These are phyloP conservation scores for Caenorhabditis doughertyi DNA, from an alignment of 2,888 invertebrate genomes.

Conservation along the genomic window DNA sequence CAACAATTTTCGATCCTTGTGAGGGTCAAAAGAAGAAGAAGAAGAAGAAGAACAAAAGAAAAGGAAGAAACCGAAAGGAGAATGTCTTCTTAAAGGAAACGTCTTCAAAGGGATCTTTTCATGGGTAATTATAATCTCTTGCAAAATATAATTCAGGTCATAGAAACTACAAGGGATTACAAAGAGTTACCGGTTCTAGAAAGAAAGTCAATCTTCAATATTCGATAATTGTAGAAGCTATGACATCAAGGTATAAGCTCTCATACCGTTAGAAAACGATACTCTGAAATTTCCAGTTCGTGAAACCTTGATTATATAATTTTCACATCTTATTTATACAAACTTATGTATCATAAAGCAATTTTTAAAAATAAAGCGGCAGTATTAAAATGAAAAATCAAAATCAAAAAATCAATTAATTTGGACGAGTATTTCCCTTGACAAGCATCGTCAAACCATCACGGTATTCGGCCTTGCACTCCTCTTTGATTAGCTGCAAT, in stretches of 20 bases:
- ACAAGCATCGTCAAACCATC: conserved; percentile 80
- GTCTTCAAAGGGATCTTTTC: not conserved
- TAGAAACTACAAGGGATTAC: too few relatives aligned
- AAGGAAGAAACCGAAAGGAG: conserved; percentile 14
- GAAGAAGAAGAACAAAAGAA: conserved; percentile 13
- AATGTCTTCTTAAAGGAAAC: not conserved
- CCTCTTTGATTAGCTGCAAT: conserved; percentile 64
- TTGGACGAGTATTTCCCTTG: conserved; percentile 72
- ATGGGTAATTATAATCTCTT: conserved; percentile 24
- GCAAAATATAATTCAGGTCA: too few relatives aligned
- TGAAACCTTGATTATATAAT: too few relatives aligned
- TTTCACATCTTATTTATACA: too few relatives aligned
- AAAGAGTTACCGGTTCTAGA: too few relatives aligned
- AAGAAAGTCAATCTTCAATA: too few relatives aligned
- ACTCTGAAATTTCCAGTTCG: too few relatives aligned
- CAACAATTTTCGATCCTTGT: conserved; percentile 39
- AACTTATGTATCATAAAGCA: not conserved
- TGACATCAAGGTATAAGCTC: too few relatives aligned
- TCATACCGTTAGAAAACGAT: too few relatives aligned
- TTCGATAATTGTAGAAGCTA: too few relatives aligned
- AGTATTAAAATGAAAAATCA: not conserved
- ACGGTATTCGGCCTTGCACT: conserved; percentile 78
- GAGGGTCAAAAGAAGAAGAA: conserved; percentile 2
- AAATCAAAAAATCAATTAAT: not conserved
- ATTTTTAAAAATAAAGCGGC: not conserved